Base-by-base conservation (phyloP, 2,797 vertebrate species). In the Lepilemur septentrionalis region DNA sequence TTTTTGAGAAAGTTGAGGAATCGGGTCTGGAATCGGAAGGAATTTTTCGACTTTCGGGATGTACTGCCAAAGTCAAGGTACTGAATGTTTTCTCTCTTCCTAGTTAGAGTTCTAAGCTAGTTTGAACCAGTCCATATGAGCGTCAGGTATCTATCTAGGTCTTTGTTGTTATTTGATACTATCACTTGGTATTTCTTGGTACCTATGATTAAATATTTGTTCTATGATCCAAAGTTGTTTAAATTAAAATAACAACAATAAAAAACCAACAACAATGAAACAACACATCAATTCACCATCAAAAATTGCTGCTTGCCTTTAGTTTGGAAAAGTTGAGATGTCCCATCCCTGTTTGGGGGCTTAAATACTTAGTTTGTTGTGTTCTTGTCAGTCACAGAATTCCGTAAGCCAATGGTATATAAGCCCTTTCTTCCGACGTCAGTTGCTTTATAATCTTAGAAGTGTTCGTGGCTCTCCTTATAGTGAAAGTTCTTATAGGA, bases 11-110 rank as follows among this genome's bases (percentile, higher is more conserved):
- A 91, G 99, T 99, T 96, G 99, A 99, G 92, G 99, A 99, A 98
- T 99, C 99, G 0, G 99, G 99, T 12, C 98, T 99, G 95, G 99
- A 99, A 97, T 99, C 99, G 0, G 99, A 99, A 98, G 99, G 99
- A 96, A 99, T 99, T 97, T 99, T 99, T 15, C 98, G 99, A 86
- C 99, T 99, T 38, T 99, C 99, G 5, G 99, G 99, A 98, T 99
- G 99, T 82, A 99, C 99, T 20, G 99, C 99, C 67, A 98, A 99
- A 98, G 99, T 99, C 72, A 99, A 99, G 99, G 99, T 99, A 99
- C 48, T 65, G 12, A 0, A 0, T 1, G 7, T 2, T 22, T 88
- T 91, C 30, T 96, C 10, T 46, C 86, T 94, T 94, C 63, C 43
- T 82, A 1, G 0, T 46, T 73, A 50, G 61, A 63, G n/a, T 65